Percentiles rank a stretch among this genome's conserved stretches.
Evolutionary conservation across 2,797 vertebrate species (phyloP).

Genomic region (Crocodylus rhombifer): DNA sequence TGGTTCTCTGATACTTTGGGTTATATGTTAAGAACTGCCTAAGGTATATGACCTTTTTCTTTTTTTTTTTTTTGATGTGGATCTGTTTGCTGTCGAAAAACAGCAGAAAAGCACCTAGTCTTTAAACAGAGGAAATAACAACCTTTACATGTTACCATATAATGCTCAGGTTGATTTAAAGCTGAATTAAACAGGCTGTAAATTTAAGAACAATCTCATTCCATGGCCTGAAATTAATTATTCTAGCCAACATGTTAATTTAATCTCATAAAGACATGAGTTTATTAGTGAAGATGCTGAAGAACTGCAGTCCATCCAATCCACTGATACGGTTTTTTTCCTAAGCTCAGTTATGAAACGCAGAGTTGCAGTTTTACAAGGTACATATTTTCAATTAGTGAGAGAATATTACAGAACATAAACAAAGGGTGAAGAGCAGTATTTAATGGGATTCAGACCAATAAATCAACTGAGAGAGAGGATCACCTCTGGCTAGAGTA

Average conservation of each 20-base stretch:
- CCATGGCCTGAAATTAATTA: conserved; percentile 78
- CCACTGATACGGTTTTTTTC: conserved; percentile 57
- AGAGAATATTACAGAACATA: conserved; percentile 71
- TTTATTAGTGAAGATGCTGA: conserved; percentile 76
- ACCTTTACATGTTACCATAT: conserved; percentile 23
- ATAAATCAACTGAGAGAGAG: conserved; percentile 66
- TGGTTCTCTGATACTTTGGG: not conserved
- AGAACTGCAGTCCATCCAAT: conserved; percentile 62
- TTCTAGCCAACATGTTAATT: conserved; percentile 76
- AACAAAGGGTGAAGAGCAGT: conserved; percentile 69
- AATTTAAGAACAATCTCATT: conserved; percentile 72
- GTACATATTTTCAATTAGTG: conserved; percentile 73
- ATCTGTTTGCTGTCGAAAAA: too few species aligned
- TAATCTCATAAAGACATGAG: conserved; percentile 80
- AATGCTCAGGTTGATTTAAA: conserved; percentile 44
- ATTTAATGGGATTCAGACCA: conserved; percentile 71
- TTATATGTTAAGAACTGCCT: not conserved
- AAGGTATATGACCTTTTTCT: not conserved
- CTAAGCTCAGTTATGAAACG: conserved; percentile 68
- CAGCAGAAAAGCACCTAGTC: not conserved
- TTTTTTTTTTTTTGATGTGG: not conserved
- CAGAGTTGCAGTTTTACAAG: conserved; percentile 73
- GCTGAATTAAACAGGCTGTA: conserved; percentile 65
- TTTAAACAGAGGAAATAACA: conserved; percentile 27
- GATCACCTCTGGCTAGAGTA: conserved; percentile 64